phyloP scores from a whole-genome alignment of 2,888 invertebrate species.

The Hirtodrosophila confusa region DNA sequence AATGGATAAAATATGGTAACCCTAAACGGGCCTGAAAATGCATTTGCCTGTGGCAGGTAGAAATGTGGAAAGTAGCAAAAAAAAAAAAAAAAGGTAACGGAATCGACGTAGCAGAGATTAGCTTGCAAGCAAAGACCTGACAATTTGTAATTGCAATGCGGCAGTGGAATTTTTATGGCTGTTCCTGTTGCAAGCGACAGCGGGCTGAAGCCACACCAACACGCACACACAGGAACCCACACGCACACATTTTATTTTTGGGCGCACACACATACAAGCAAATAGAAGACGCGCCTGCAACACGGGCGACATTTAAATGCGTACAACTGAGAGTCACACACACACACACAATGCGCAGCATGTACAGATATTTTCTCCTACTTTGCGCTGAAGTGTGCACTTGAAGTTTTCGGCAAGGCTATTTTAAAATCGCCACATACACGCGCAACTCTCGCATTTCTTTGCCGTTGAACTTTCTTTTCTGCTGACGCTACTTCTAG shows the following conservation, averaged over 20 bases:
- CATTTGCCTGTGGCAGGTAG: slow-evolving; percentile 35
- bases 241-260: slow-evolving; percentile 70
- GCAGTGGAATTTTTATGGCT: slow-evolving; percentile 63
- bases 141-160: slow-evolving; percentile 52
- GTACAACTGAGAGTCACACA: slow-evolving; percentile 33
- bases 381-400: slow-evolving; percentile 66
- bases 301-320: slow-evolving; percentile 60
- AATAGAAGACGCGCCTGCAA: slow-evolving; percentile 42
- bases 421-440: slow-evolving; percentile 74
- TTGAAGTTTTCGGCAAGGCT: slow-evolving; percentile 77
- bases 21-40: slow-evolving; percentile 29
- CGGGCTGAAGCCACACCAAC: slow-evolving; percentile 35
- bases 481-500: slow-evolving; percentile 78
- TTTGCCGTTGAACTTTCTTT: slow-evolving; percentile 74
- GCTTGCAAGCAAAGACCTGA: slow-evolving; percentile 24
- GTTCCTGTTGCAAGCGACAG: slow-evolving; percentile 63
- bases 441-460: slow-evolving; percentile 50
- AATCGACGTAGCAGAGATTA: slow-evolving; percentile 39
- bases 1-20: slow-evolving; percentile 44
- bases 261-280: slow-evolving; percentile 45
- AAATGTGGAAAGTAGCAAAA: slow-evolving; percentile 22
- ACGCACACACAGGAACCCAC: slow-evolving; percentile 24
- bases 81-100: slow-evolving; percentile 37
- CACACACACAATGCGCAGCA: slow-evolving; percentile 42
- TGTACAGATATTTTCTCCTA: slow-evolving; percentile 65